Conservation (phyloP, 2,888 invertebrate species). For the Eupithecia centaureata region DNA sequence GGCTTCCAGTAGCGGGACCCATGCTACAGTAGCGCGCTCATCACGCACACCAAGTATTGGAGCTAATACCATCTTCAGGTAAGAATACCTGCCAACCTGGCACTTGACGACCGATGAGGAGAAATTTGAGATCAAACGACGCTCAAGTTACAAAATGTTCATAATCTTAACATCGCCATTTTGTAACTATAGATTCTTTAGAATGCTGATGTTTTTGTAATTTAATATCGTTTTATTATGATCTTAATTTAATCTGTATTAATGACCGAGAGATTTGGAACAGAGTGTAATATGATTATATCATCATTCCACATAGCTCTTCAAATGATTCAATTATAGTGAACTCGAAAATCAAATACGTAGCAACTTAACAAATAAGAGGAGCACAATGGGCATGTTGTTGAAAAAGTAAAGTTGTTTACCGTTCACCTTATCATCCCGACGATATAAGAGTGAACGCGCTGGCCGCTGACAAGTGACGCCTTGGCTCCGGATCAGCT, state of each 20-base stretch:
- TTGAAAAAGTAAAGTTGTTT: constrained; percentile 65
- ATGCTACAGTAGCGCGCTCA: constrained; percentile 74
- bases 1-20: constrained; percentile 68
- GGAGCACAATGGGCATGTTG: constrained; percentile 52
- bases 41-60: constrained; percentile 68
- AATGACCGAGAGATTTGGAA: constrained; percentile 47
- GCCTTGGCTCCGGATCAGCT: constrained; percentile 73
- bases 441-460: constrained; percentile 58
- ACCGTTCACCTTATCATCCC: constrained; percentile 67
- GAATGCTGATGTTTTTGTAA: neutral
- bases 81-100: constrained; percentile 29
- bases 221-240: neutral
- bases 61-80: constrained; percentile 73
- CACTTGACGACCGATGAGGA: too few species aligned
- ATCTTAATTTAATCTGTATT: neutral
- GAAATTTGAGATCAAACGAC: neutral
- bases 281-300: neutral
- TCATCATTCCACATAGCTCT: constrained; percentile 24
- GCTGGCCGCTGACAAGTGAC: constrained; percentile 70
- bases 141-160: neutral
- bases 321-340: constrained; percentile 42
- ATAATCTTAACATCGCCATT: neutral
- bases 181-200: neutral
- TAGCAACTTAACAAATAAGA: constrained; percentile 53
- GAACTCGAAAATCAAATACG: constrained; percentile 46